Conservation (phyloP, 2,113 vertebrate species). For the Sebastes schlegelii region DNA sequence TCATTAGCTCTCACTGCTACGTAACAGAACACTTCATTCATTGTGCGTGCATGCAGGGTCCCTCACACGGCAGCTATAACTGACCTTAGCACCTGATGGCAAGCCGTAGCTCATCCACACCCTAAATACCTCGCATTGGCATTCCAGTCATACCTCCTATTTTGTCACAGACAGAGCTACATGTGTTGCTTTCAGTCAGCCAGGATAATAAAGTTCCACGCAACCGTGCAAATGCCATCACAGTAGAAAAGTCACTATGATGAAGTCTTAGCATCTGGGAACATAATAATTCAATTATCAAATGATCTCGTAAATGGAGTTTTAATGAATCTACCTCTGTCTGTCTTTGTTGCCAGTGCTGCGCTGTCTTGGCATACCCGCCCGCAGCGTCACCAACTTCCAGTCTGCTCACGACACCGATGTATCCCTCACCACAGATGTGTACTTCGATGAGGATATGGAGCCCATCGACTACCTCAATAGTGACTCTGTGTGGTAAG, state of each 20-base stretch:
- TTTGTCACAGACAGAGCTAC: slow-evolving; percentile 44
- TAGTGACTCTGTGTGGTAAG: slow-evolving; percentile 92
- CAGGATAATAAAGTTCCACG: slow-evolving; percentile 26
- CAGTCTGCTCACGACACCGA: slow-evolving; percentile 95
- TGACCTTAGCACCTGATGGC: slow-evolving; percentile 51
- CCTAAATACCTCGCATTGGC: slow-evolving; percentile 62
- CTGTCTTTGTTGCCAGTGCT: slow-evolving; percentile 82
- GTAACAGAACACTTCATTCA: slow-evolving; percentile 44
- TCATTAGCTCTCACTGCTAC: slow-evolving; percentile 32
- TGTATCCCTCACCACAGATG: slow-evolving; percentile 91
- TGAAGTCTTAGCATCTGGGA: slow-evolving; percentile 3
- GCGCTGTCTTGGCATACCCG: slow-evolving; percentile 90
- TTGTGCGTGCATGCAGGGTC: slow-evolving; percentile 5
- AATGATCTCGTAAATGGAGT: not conserved
- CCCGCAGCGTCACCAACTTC: slow-evolving; percentile 94
- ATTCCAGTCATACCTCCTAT: slow-evolving; percentile 71
- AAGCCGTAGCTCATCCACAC: slow-evolving; percentile 44
- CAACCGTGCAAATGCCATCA: slow-evolving; percentile 4
- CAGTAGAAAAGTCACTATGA: not conserved
- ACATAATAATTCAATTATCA: slow-evolving; percentile 6
- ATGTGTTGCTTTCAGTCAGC: slow-evolving; percentile 68
- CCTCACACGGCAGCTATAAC: slow-evolving; percentile 46
- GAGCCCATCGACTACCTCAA: slow-evolving; percentile 89
- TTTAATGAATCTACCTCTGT: not conserved
- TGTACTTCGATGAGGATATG: slow-evolving; percentile 91